Conservation (phyloP, 1,140 invertebrate species). For the Calephelis nemesis region DNA sequence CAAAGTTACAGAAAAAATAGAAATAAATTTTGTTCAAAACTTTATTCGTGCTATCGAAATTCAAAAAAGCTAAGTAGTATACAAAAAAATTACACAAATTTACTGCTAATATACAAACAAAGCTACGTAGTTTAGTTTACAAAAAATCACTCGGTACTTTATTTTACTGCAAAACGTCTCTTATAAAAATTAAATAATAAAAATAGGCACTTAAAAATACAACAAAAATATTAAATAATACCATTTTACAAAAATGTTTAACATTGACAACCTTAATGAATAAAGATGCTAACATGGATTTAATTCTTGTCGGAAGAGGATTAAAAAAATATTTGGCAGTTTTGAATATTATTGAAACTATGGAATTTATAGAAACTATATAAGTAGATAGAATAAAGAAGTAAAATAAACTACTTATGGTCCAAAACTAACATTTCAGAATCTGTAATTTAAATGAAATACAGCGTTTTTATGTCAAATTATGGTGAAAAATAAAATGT, state of each 20-base stretch:
- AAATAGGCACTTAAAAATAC: slow-evolving; percentile 9
- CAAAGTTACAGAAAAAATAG: neutral
- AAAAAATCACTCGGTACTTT: neutral
- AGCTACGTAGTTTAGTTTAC: slow-evolving; percentile 2
- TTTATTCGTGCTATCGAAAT: slow-evolving; percentile 9
- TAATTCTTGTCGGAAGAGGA: no score
- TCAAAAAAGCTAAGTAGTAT: slow-evolving; percentile 9
- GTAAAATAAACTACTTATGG: no score
- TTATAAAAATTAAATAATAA: slow-evolving; percentile 13
- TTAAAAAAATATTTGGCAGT: no score
- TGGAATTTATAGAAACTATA: no score
- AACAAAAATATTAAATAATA: slow-evolving; percentile 10
- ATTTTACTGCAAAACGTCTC: neutral
- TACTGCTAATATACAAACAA: slow-evolving; percentile 13
- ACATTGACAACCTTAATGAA: slow-evolving; percentile 3
- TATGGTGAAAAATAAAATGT: no score
- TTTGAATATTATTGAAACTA: no score
- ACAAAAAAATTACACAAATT: neutral
- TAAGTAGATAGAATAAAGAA: no score
- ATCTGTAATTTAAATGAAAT: no score
- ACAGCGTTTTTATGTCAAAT: no score
- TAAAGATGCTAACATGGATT: no score
- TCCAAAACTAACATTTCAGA: no score
- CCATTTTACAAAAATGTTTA: slow-evolving; percentile 6
- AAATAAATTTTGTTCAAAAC: neutral